Evolutionary conservation across 2,797 vertebrate species (phyloP), one percentile per base, ranked within the genome.

Genomic region (Manis javanica): DNA sequence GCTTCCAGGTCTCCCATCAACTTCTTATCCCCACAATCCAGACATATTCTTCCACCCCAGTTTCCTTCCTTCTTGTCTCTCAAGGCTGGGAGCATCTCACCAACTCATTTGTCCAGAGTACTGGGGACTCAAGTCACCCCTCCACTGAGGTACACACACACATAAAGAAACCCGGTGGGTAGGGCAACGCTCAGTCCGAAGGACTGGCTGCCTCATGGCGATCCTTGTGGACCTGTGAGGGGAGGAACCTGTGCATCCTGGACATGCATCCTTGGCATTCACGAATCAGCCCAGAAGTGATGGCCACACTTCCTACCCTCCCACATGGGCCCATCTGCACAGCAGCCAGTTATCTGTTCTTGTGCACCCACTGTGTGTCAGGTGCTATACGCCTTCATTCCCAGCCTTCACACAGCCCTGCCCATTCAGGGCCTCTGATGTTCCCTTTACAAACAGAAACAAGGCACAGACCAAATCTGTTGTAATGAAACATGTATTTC

Each of bases 301-400:
- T 0, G 0, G 11, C 49, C 23, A 0, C 74, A 3, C 6, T 12
- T 49, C 37, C 55, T 11, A 1, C 0, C 4, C 12, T 37, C 72
- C 19, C 1, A 0, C 29, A 1, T 0, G 21, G 69, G 29, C 12
- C 6, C 51, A 13, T 1, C 57, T 13, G 29, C 4, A 57, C 4
- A 1, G 42, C n/a, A 6, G 11, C 2, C 19, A n/a, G 57, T 5
- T 9, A 12, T 39, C 55, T 55, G 64, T 29, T 34, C 53, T 21
- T 2, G 37, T 1, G 21, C 11, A 1, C 39, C 34, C 46, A 26
- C 64, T 21, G 39, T 1, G 2, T 0, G 0, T 57, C 8, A 0
- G 26, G 6, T 1, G 12, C 81, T 46, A 46, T 46, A 14, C 14
- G 19, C 49, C 46, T 16, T 2, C 0, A 6, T 2, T 24, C 42